Conservation (phyloP, 2,797 vertebrate species). For the Hippoglossus hippoglossus region DNA sequence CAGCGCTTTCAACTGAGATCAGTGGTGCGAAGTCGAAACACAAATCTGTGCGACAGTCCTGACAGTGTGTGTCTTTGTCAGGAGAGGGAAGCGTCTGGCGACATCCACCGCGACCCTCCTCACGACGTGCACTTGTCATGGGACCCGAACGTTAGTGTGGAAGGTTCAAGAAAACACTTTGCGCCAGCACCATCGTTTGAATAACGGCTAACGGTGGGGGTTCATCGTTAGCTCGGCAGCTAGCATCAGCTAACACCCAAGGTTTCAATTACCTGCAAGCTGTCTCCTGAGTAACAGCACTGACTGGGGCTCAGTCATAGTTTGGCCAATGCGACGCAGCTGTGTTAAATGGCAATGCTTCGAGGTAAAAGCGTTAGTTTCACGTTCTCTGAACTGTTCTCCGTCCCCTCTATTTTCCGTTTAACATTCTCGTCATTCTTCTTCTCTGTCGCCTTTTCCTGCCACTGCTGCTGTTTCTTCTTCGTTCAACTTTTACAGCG, state of each 20-base stretch:
- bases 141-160: constrained; percentile 19
- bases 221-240: constrained; percentile 55
- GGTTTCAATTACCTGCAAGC: constrained; percentile 91
- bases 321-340: constrained; percentile 50
- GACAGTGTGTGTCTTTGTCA: not conserved
- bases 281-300: constrained; percentile 96
- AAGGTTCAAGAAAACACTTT: constrained; percentile 61
- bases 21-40: constrained; percentile 7
- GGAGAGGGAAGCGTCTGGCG: not conserved
- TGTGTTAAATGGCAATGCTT: constrained; percentile 50
- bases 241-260: constrained; percentile 36
- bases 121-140: not conserved
- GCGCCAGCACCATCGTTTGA: constrained; percentile 57
- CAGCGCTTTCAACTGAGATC: constrained; percentile 55
- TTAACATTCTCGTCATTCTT: constrained; percentile 74
- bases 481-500: constrained; percentile 31
- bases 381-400: constrained; percentile 44
- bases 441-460: constrained; percentile 60
- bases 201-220: constrained; percentile 57
- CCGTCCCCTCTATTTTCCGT: constrained; percentile 73
- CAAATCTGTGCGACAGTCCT: not conserved
- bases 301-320: constrained; percentile 97
- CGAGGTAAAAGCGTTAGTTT: constrained; percentile 58
- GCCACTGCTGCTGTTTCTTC: constrained; percentile 37
- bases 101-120: too few species aligned